Evolutionary conservation across 1,140 invertebrate species (phyloP), one percentile per base, ranked within the genome.

Genomic region (Meloidogyne hapla): DNA sequence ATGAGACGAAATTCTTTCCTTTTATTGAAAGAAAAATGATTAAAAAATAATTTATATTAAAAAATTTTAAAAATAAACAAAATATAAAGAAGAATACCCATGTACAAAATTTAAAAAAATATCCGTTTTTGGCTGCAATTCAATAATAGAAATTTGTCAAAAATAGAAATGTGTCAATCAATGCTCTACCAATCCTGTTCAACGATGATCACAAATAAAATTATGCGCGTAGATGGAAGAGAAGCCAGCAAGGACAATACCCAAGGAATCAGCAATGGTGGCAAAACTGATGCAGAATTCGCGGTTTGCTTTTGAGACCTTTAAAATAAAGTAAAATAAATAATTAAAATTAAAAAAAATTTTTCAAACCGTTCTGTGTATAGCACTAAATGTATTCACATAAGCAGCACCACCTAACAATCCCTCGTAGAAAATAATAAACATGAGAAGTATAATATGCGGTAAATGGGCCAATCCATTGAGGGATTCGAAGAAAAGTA

Each of bases 401-500:
- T 82, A 82, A 62, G 81, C 79, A 62, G 65, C 21, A 13, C 81
- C 81, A 18, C 79, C 78, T 0, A 82, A 48, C n/a, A 84, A 67
- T 28, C 81, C 81, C 66, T 82, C 81, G 62, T 81, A 82, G 12
- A 82, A 68, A 38, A 82, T 69, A 42, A 81, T 38, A 0, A 61
- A 68, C 64, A 85, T 85, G 40, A 84, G 69, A 8, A 85, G 70
- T 28, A 73, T 26, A 63, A 85, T 87, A 64, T 84, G 81, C 1
- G 80, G 80, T 28, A 81, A 61, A 38, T 74, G 70, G n/a, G 63
- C 15, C 33, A 80, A 82, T 25, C 64, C 70, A 56, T 80, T 76
- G n/a, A 84, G 61, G 2, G 85, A 76, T 38, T 85, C 78, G 13
- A 75, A 69, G 69, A 83, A 78, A 66, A 85, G 83, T 33, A 83